Conservation (phyloP, 2,888 invertebrate species). For the Himalopsyche anomala region DNA sequence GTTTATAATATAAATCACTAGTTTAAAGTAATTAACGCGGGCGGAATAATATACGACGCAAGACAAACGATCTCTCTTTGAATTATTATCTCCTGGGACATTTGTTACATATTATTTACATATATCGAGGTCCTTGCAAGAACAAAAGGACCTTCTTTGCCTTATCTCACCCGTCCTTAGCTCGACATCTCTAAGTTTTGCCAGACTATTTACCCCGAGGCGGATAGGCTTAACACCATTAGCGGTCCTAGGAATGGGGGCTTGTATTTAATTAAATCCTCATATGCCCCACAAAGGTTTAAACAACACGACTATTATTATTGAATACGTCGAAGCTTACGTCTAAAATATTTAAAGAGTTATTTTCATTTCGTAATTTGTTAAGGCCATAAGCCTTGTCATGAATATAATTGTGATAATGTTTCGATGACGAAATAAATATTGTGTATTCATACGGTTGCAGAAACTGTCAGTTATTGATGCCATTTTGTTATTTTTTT, state of each 20-base stretch:
- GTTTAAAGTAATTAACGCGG: conserved; percentile 38
- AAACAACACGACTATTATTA: too few species aligned
- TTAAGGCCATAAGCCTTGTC: too few species aligned
- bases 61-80: conserved; percentile 29
- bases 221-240: conserved; percentile 12
- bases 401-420: too few species aligned
- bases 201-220: conserved; percentile 53
- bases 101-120: conserved; percentile 42
- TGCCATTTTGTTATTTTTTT: too few species aligned
- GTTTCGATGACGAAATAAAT: too few species aligned
- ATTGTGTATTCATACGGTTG: too few species aligned
- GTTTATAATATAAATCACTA: conserved; percentile 41
- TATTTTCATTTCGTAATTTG: too few species aligned
- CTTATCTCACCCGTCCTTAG: conserved; percentile 27
- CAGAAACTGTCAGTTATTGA: too few species aligned
- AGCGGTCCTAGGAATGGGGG: neutral
- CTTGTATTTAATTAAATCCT: too few species aligned
- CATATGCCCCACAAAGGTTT: too few species aligned
- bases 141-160: conserved; percentile 38
- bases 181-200: conserved; percentile 50
- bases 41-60: conserved; percentile 38
- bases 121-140: conserved; percentile 37
- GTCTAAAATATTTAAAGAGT: too few species aligned
- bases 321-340: too few species aligned
- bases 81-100: conserved; percentile 37